A percentile compares a stretch with the other conserved stretches of the same genome.
Evolutionary conservation across 2,797 vertebrate species (phyloP).

Genomic region (Xyrichtys novacula): DNA sequence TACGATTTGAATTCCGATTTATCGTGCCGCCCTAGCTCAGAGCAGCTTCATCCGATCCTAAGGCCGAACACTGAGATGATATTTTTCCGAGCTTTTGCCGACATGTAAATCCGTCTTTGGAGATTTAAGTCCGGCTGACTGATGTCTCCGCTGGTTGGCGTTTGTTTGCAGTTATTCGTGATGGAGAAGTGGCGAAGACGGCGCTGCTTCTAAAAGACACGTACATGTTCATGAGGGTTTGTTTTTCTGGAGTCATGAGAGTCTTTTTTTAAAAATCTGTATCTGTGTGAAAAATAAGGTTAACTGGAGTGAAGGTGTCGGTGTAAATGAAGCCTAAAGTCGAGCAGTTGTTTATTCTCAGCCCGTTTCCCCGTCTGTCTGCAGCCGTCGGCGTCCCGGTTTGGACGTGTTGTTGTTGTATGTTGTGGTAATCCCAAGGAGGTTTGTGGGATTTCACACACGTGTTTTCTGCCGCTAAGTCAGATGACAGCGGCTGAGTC

Average conservation of each 20-base stretch:
- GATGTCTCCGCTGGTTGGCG: not conserved
- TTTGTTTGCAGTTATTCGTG: too few species aligned
- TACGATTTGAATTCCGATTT: too few species aligned
- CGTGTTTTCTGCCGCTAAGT: conserved; percentile 41
- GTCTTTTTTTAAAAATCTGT: too few species aligned
- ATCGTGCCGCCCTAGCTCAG: too few species aligned
- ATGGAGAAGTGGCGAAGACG: too few species aligned
- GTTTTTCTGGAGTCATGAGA: too few species aligned
- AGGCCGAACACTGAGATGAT: not conserved
- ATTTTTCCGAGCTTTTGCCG: not conserved
- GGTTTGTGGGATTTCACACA: conserved; percentile 41
- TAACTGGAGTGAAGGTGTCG: too few species aligned
- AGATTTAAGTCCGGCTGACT: not conserved
- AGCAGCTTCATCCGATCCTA: not conserved
- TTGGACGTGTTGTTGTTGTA: conserved; percentile 13
- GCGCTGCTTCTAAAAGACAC: too few species aligned
- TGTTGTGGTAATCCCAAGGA: conserved; percentile 47
- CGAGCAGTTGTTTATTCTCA: too few species aligned
- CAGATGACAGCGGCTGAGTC: conserved; percentile 24
- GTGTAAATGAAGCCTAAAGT: too few species aligned
- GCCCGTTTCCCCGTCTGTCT: conserved; percentile 25
- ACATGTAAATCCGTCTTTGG: not conserved
- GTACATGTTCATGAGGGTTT: too few species aligned
- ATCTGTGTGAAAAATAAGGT: too few species aligned
- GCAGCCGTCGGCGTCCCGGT: conserved; percentile 43